Evolutionary conservation across 2,888 invertebrate species (phyloP).

Genomic region (Oeneis ivallda): DNA sequence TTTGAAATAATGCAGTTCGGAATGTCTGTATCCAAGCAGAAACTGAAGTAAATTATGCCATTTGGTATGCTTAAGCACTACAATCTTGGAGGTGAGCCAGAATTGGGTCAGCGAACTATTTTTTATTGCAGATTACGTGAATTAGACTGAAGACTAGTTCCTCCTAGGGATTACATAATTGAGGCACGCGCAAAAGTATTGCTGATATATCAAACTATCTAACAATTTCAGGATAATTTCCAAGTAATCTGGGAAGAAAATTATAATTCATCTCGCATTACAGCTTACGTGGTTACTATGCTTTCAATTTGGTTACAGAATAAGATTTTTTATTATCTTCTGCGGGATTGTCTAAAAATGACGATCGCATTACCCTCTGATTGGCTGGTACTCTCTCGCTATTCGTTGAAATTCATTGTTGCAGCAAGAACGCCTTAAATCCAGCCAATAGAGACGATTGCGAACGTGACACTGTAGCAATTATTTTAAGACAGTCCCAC

Average conservation of each 20-base stretch:
- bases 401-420: no score
- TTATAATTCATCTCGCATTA: neutral
- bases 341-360: no score
- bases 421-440: no score
- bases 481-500: no score
- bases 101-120: slow-evolving; percentile 16
- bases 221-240: neutral
- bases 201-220: neutral
- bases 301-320: no score
- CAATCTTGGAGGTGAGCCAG: slow-evolving; percentile 16
- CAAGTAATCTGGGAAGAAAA: neutral
- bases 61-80: slow-evolving; percentile 20
- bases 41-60: slow-evolving; percentile 16
- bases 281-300: no score
- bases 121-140: slow-evolving; percentile 6
- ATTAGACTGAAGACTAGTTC: neutral
- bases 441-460: no score
- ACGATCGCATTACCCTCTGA: no score
- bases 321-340: no score
- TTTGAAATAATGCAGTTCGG: slow-evolving; percentile 12
- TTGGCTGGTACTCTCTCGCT: no score
- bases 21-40: slow-evolving; percentile 21
- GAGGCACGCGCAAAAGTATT: slow-evolving; percentile 4
- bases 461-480: no score
- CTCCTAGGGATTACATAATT: slow-evolving; percentile 8